Percentiles rank a stretch among this genome's conserved stretches.
phyloP scores from a whole-genome alignment of 1,140 invertebrate genomes.

The Camponotus pennsylvanicus region DNA sequence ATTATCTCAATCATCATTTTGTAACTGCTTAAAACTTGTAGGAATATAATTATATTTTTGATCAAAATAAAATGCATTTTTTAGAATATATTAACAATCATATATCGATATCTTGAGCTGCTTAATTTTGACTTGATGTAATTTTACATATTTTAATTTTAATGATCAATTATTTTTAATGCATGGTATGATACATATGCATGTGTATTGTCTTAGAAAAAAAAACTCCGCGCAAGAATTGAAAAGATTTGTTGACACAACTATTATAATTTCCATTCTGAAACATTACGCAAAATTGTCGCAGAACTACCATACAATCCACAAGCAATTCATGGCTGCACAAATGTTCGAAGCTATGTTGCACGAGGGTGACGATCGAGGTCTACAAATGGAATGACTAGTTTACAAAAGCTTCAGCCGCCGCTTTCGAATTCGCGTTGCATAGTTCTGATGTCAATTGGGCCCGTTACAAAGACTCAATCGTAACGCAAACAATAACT shows the following conservation, averaged over 20 bases:
- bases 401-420: slow-evolving; percentile 71
- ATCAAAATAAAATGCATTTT: neutral
- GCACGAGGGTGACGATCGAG: slow-evolving; percentile 32
- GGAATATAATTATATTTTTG: neutral
- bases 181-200: too few relatives aligned
- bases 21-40: neutral
- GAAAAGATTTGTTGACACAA: slow-evolving; percentile 4
- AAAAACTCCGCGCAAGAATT: neutral
- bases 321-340: slow-evolving; percentile 32
- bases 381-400: slow-evolving; percentile 67
- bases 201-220: neutral
- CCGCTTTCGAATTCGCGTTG: slow-evolving; percentile 53
- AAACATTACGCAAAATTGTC: neutral
- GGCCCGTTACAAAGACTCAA: slow-evolving; percentile 82
- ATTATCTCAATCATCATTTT: neutral
- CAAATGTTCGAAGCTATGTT: slow-evolving; percentile 36
- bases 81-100: neutral
- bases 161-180: too few relatives aligned
- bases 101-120: neutral
- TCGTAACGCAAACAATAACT: slow-evolving; percentile 82
- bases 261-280: slow-evolving; percentile 23
- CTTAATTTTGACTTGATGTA: neutral
- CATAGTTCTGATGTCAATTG: slow-evolving; percentile 82
- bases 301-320: neutral
- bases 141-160: neutral